Conservation (phyloP, 2,797 vertebrate genomes). For the Peromyscus nudipes region DNA sequence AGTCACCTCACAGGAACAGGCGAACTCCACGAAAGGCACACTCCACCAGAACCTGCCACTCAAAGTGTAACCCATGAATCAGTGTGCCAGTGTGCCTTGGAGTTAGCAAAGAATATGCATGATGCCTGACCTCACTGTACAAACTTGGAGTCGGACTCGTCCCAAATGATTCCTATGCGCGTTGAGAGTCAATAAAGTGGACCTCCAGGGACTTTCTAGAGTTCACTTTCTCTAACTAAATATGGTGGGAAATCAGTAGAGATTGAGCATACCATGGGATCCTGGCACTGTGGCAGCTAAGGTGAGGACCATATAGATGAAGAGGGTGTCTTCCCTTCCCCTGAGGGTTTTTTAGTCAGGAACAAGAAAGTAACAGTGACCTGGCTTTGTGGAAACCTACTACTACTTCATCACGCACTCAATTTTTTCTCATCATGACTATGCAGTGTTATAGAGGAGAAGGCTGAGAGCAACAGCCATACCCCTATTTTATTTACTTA, state of each 20-base stretch:
- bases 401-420: background rate
- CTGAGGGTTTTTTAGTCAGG: slow-evolving; percentile 4
- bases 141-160: background rate
- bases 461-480: background rate
- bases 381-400: background rate
- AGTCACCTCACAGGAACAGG: background rate
- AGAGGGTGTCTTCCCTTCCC: background rate
- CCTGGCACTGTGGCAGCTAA: background rate
- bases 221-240: background rate
- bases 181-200: background rate
- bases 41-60: too few relatives aligned
- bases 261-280: background rate
- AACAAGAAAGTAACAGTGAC: background rate
- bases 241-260: background rate
- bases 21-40: fast-evolving
- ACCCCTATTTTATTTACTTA: background rate
- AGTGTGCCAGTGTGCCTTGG: background rate
- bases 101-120: background rate
- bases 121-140: background rate
- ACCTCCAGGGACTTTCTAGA: background rate
- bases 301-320: background rate
- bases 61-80: background rate
- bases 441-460: background rate
- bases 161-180: too few relatives aligned
- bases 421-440: background rate